A percentile compares a stretch with the other conserved stretches of the same genome.
Evolutionary conservation across 2,888 invertebrate genomes (phyloP).

Genomic region (Lithophane semibrunnea): DNA sequence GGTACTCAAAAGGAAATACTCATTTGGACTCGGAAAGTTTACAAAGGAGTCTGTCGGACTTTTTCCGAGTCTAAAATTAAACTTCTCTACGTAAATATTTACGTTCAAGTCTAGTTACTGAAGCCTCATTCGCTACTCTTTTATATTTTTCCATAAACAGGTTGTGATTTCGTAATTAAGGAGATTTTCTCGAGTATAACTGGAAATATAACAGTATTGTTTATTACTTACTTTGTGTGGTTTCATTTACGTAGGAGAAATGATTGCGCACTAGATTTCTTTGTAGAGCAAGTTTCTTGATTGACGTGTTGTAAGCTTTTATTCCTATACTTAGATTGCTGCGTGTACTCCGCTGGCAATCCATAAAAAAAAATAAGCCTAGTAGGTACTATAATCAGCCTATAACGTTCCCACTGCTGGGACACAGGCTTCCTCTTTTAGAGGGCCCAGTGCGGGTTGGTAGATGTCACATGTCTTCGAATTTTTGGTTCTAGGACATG

Average conservation of each 20-base stretch:
- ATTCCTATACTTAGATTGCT: not conserved
- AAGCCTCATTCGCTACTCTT: conserved; percentile 29
- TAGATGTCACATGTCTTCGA: too few species aligned
- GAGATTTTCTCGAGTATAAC: not conserved
- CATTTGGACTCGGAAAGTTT: conserved; percentile 36
- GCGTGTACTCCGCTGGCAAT: not conserved
- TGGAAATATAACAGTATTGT: not conserved
- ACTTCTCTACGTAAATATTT: conserved; percentile 51
- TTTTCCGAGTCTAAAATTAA: conserved; percentile 22
- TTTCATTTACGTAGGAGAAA: not conserved
- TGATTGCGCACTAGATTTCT: not conserved
- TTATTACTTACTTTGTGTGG: conserved; percentile 2
- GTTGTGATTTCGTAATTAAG: conserved; percentile 9
- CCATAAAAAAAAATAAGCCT: not conserved
- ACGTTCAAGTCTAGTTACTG: conserved; percentile 6
- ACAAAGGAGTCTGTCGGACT: conserved; percentile 30
- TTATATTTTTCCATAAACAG: conserved; percentile 12
- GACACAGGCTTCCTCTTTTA: too few species aligned
- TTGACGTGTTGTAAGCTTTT: not conserved
- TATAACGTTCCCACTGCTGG: too few species aligned
- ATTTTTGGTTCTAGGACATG: too few species aligned
- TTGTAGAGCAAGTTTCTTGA: not conserved
- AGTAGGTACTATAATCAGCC: too few species aligned
- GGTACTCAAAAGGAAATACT: conserved; percentile 35
- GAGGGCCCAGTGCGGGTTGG: too few species aligned